A percentile compares a stretch with the other conserved stretches of the same genome.
Evolutionary conservation across 2,113 vertebrate species (phyloP).

Genomic region (Anas platyrhynchos): DNA sequence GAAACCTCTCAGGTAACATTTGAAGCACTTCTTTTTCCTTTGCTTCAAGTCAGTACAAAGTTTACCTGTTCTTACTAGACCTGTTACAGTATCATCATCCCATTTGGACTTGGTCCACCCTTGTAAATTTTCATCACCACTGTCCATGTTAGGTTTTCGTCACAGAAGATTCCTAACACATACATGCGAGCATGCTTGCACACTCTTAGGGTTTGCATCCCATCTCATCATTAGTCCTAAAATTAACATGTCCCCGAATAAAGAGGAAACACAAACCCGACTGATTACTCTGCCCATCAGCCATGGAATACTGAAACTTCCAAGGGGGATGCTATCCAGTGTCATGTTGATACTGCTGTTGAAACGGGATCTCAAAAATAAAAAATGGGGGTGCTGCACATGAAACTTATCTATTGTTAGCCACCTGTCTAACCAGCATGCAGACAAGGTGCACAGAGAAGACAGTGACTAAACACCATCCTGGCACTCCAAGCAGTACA

Average conservation of each 20-base stretch:
- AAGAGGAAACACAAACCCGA: not conserved
- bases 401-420: not conserved
- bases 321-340: not conserved
- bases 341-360: not conserved
- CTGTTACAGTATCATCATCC: not conserved
- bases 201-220: not conserved
- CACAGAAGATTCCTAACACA: not conserved
- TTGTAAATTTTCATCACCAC: not conserved
- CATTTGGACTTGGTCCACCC: not conserved
- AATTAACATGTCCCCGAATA: not conserved
- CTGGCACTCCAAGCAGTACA: not conserved
- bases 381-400: not conserved
- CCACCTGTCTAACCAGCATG: not conserved
- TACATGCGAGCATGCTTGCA: rapidly evolving
- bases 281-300: not conserved
- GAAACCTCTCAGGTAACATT: not conserved
- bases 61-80: not conserved
- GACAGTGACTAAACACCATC: not conserved
- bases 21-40: not conserved
- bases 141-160: not conserved
- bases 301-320: not conserved
- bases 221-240: not conserved
- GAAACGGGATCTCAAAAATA: not conserved
- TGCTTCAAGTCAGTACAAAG: not conserved
- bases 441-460: not conserved